These are phyloP conservation scores for Halictus rubicundus DNA, from an alignment of 1,140 invertebrate genomes.

Conservation along the genomic window DNA sequence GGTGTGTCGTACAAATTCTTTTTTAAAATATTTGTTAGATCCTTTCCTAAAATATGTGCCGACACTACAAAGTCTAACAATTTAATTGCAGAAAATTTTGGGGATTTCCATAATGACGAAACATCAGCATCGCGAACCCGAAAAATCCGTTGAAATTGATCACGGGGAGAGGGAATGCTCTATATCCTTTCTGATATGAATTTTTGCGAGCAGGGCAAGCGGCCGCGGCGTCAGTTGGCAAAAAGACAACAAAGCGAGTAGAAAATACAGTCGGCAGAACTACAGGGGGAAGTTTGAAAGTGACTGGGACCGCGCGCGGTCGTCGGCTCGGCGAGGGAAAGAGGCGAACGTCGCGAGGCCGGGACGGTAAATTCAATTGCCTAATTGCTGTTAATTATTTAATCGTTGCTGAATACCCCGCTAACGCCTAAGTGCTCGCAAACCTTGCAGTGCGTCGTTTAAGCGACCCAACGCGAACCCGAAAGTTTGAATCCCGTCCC, in stretches of 20 bases:
- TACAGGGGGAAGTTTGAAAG: constrained; percentile 27
- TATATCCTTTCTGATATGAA: no score
- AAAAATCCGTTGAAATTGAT: no score
- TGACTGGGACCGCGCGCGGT: constrained; percentile 11
- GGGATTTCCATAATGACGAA: no score
- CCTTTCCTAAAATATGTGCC: no score
- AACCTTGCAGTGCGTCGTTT: constrained; percentile 70
- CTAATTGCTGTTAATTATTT: constrained; percentile 78
- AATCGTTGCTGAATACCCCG: constrained; percentile 73
- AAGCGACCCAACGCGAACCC: constrained; percentile 67
- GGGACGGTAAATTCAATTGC: constrained; percentile 72
- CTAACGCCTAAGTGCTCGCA: constrained; percentile 71
- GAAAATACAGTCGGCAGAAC: constrained; percentile 20
- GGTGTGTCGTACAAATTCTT: no score
- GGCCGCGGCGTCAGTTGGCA: no score
- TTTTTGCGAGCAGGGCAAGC: no score
- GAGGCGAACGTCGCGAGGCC: constrained; percentile 42
- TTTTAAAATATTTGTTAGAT: no score
- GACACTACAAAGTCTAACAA: no score
- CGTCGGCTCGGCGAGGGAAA: constrained; percentile 6
- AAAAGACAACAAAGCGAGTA: constrained; percentile 5
- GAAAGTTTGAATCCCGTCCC: constrained; percentile 56
- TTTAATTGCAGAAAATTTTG: no score
- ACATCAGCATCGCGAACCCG: no score
- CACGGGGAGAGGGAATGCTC: no score